phyloP scores from a whole-genome alignment of 2,797 vertebrate genomes.

The Premnoplex brunnescens region DNA sequence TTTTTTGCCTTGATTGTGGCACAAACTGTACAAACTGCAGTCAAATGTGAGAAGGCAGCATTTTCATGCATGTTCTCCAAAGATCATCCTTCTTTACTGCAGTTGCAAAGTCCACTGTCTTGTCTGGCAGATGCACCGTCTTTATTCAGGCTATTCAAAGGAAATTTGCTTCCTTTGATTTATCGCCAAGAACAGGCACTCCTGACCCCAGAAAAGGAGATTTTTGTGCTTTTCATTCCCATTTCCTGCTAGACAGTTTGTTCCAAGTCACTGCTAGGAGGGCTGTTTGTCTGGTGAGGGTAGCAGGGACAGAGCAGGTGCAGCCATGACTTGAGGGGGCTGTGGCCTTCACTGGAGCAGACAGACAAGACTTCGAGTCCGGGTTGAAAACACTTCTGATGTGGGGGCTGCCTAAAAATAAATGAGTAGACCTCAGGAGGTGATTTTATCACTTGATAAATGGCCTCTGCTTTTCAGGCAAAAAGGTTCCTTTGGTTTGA shows the following conservation, averaged over 20 bases:
- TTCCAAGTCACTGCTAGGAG: background rate
- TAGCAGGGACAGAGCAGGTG: slow-evolving; percentile 3
- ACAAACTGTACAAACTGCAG: background rate
- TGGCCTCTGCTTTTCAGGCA: background rate
- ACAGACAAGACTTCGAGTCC: background rate
- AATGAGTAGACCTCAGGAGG: background rate
- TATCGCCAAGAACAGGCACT: slow-evolving; percentile 33
- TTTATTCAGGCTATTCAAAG: slow-evolving; percentile 10
- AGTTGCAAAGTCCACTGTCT: background rate
- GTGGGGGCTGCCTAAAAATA: background rate
- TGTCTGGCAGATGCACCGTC: background rate
- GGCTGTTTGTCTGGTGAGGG: slow-evolving; percentile 17
- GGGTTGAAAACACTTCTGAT: background rate
- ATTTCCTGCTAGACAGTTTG: slow-evolving; percentile 24
- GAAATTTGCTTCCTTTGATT: slow-evolving; percentile 37
- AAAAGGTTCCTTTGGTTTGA: background rate
- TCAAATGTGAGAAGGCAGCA: background rate
- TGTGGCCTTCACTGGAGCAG: background rate
- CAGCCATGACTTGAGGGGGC: background rate
- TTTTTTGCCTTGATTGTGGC: background rate
- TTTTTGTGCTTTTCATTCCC: slow-evolving; percentile 3
- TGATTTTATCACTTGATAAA: background rate
- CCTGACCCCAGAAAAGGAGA: background rate
- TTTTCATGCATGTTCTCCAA: background rate
- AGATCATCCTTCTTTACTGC: background rate